Conservation (phyloP, 2,113 vertebrate genomes). For the Microtus ochrogaster region DNA sequence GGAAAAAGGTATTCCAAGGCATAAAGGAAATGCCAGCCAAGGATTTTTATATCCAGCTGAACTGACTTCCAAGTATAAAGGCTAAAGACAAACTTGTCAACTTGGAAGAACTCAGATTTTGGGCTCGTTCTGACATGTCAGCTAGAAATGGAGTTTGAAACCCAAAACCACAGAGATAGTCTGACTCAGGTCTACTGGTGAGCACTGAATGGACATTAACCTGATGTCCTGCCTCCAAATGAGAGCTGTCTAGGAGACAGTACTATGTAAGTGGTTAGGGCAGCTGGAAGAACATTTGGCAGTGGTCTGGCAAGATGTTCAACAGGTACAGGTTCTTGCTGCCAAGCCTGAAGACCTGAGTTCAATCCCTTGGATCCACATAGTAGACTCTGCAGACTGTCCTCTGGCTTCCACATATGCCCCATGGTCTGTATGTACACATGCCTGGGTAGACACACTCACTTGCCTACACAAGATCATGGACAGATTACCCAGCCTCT, state of each 20-base stretch:
- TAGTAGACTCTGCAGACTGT: not conserved
- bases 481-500: not conserved
- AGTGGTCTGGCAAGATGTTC: not conserved
- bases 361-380: not conserved
- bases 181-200: not conserved
- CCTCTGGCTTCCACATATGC: not conserved
- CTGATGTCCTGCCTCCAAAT: not conserved
- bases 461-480: too few species aligned
- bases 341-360: not conserved
- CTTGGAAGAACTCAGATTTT: not conserved
- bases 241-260: not conserved
- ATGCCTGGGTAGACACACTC: not conserved
- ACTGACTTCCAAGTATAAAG: constrained; percentile 57
- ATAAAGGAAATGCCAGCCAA: constrained; percentile 45
- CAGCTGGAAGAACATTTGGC: not conserved
- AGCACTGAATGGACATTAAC: not conserved
- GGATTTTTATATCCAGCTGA: constrained; percentile 70
- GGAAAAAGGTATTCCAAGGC: not conserved
- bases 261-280: not conserved
- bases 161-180: not conserved
- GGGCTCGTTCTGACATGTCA: not conserved
- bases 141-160: not conserved
- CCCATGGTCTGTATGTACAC: not conserved
- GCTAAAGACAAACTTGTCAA: not conserved
- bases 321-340: not conserved